Evolutionary conservation across 2,888 invertebrate genomes (phyloP).

Genomic region (Sminthurinus aureus): DNA sequence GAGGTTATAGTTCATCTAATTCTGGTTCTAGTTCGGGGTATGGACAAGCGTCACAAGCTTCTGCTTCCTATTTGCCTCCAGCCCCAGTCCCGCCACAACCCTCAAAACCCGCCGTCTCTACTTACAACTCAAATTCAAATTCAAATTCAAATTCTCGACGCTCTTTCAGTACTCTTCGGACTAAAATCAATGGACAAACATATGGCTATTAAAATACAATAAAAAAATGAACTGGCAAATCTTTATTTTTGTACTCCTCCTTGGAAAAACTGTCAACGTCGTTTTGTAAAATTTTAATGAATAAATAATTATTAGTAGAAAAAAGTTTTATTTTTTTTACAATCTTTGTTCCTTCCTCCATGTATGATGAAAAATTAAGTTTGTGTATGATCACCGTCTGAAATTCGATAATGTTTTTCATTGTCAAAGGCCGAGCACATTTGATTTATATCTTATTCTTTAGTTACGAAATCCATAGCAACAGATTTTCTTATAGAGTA

Average conservation of each 20-base stretch:
- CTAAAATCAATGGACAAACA: constrained; percentile 22
- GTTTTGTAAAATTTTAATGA: background rate
- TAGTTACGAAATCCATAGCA: too few relatives aligned
- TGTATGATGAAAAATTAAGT: too few relatives aligned
- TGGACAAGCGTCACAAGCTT: background rate
- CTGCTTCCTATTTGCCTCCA: background rate
- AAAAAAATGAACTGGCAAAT: background rate
- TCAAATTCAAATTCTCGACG: background rate
- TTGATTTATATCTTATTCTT: too few relatives aligned
- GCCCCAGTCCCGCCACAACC: background rate
- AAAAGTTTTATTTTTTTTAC: background rate
- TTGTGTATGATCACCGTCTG: too few relatives aligned
- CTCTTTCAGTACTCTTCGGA: constrained; percentile 20
- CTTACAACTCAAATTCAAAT: background rate
- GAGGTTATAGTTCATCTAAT: background rate
- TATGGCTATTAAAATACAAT: constrained; percentile 21
- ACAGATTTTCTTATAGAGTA: too few relatives aligned
- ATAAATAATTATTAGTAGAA: background rate
- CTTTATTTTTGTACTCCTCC: background rate
- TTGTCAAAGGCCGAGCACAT: too few relatives aligned
- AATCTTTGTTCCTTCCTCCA: background rate
- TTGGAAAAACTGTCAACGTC: background rate
- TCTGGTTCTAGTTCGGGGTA: background rate
- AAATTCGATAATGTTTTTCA: too few relatives aligned
- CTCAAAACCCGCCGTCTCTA: background rate